These are phyloP conservation scores for Lathronympha strigana DNA, from an alignment of 2,888 invertebrate species.

Conservation along the genomic window DNA sequence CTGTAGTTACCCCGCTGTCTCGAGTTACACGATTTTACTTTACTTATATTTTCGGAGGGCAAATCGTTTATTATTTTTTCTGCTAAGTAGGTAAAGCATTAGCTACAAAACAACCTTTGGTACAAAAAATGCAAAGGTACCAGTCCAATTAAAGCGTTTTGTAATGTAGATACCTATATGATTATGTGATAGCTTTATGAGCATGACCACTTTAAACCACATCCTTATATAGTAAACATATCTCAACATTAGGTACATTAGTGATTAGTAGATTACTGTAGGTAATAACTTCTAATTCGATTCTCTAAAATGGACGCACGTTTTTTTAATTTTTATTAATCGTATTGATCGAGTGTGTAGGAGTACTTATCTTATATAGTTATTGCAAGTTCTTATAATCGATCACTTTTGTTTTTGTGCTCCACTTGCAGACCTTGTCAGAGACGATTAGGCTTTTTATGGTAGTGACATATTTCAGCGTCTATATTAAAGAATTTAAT, in stretches of 20 bases:
- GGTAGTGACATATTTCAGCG: constrained; percentile 10
- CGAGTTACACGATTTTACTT: no score
- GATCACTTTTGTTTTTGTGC: constrained; percentile 35
- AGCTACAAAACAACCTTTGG: no score
- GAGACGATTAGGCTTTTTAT: constrained; percentile 27
- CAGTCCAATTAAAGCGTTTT: not conserved
- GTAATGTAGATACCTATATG: not conserved
- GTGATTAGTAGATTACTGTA: not conserved
- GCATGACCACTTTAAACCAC: not conserved
- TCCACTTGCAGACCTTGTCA: constrained; percentile 32
- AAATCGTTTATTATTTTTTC: no score
- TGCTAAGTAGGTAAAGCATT: no score
- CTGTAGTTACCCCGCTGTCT: no score
- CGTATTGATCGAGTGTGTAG: constrained; percentile 16
- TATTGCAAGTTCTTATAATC: constrained; percentile 15
- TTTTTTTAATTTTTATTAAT: not conserved
- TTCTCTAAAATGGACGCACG: constrained; percentile 6
- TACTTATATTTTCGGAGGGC: no score
- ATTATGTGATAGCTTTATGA: not conserved
- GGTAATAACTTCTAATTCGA: not conserved
- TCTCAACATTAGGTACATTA: constrained; percentile 3
- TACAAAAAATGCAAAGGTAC: no score
- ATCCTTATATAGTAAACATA: constrained; percentile 17
- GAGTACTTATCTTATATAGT: constrained; percentile 16
- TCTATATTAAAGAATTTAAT: not conserved